Conservation (phyloP, 2,113 vertebrate genomes). For the Bubalus kerabau region DNA sequence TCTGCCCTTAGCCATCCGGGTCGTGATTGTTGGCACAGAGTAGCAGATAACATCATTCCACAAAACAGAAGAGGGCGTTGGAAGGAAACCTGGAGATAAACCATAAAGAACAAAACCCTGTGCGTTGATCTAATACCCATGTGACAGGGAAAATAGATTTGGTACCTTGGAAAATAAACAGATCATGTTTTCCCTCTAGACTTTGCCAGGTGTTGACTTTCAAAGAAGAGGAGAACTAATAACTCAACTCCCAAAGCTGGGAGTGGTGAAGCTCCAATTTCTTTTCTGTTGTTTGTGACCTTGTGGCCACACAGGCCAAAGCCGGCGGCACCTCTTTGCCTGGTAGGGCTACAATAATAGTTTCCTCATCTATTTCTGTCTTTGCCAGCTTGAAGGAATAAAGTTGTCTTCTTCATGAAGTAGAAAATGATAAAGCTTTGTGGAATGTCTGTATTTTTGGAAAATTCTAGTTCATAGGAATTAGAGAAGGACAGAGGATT, state of each 20-base stretch:
- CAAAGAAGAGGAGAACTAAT: background rate
- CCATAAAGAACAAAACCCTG: background rate
- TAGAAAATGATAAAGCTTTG: background rate
- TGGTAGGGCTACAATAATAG: background rate
- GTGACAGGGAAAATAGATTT: background rate
- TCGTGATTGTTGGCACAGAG: background rate
- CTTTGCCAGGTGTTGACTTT: background rate
- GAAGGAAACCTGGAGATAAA: background rate
- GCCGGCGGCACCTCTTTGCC: background rate
- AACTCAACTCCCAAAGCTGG: background rate
- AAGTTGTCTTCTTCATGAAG: background rate
- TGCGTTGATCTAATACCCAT: background rate
- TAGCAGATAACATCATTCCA: background rate
- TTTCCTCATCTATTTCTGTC: constrained; percentile 1
- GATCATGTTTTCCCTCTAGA: background rate
- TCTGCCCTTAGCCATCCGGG: background rate
- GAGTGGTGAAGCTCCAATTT: background rate
- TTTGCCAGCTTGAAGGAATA: constrained; percentile 43
- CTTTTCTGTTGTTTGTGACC: background rate
- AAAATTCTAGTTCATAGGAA: background rate
- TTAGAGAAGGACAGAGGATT: background rate
- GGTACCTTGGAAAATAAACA: background rate
- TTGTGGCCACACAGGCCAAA: background rate
- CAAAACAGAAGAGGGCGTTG: background rate
- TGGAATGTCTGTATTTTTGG: background rate